Evolutionary conservation across 2,113 vertebrate genomes (phyloP).

Genomic region (Neofelis nebulosa): DNA sequence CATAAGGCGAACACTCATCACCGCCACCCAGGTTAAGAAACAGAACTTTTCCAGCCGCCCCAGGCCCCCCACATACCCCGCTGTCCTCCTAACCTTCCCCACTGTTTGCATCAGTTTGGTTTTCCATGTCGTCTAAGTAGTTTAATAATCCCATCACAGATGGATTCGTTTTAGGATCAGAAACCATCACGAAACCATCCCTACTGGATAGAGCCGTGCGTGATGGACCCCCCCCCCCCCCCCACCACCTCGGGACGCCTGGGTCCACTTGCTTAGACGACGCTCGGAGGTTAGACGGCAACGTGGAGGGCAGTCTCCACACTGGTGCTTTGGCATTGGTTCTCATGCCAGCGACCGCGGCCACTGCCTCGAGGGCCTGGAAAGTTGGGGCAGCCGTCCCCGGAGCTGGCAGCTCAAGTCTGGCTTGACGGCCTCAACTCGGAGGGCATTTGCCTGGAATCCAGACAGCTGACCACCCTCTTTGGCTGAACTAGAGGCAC

Average conservation of each 20-base stretch:
- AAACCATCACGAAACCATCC: conserved; percentile 33
- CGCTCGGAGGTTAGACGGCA: conserved; percentile 67
- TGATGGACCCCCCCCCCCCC: conserved; percentile 51
- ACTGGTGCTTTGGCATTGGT: conserved; percentile 68
- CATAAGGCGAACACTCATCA: neutral
- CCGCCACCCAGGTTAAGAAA: neutral
- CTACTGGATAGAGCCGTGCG: conserved; percentile 57
- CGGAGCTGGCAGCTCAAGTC: conserved; percentile 83
- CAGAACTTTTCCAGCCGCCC: accelerated
- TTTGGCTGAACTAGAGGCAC: conserved; percentile 78
- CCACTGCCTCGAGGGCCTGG: conserved; percentile 87
- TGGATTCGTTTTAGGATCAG: neutral
- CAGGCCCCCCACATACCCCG: accelerated
- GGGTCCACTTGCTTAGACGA: conserved; percentile 75
- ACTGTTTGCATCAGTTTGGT: accelerated
- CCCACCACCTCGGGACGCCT: conserved; percentile 66
- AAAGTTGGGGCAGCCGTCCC: conserved; percentile 85
- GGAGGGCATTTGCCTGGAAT: conserved; percentile 71
- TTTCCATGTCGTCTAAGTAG: neutral
- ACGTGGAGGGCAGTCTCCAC: conserved; percentile 46
- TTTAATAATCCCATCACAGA: neutral
- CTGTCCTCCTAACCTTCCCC: neutral
- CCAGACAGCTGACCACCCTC: conserved; percentile 82
- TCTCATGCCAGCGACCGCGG: conserved; percentile 87
- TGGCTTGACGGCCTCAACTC: conserved; percentile 38